Conservation (phyloP, 1,140 invertebrate species). For the Eufriesea mexicana region DNA sequence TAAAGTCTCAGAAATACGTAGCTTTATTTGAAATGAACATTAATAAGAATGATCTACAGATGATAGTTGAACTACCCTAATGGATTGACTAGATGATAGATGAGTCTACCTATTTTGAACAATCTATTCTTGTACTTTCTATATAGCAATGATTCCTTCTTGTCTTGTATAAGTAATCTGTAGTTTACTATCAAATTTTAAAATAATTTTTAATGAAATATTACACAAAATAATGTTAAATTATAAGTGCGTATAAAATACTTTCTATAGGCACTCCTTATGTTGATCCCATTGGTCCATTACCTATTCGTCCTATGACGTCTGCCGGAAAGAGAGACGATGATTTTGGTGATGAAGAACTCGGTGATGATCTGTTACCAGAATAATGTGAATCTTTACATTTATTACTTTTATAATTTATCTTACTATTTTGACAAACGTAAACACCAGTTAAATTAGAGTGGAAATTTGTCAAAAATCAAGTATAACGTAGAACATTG, state of each 20-base stretch:
- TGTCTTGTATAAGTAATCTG: neutral
- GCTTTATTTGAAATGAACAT: slow-evolving; percentile 63
- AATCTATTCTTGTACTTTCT: slow-evolving; percentile 65
- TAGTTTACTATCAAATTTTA: slow-evolving; percentile 8
- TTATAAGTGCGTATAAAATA: slow-evolving; percentile 57
- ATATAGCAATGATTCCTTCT: slow-evolving; percentile 6
- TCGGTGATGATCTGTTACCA: slow-evolving; percentile 92
- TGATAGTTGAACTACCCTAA: slow-evolving; percentile 70
- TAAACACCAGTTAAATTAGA: neutral
- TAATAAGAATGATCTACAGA: slow-evolving; percentile 73
- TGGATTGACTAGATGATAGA: slow-evolving; percentile 79
- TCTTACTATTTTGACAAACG: neutral
- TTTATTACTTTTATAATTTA: neutral
- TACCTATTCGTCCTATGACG: slow-evolving; percentile 90
- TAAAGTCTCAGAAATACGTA: slow-evolving; percentile 40
- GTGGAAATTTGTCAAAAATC: neutral
- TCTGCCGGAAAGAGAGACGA: slow-evolving; percentile 87
- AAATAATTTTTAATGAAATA: neutral
- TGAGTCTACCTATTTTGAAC: slow-evolving; percentile 67
- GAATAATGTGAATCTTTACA: slow-evolving; percentile 81
- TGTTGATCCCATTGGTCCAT: slow-evolving; percentile 89
- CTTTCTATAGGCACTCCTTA: slow-evolving; percentile 85
- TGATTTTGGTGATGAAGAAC: slow-evolving; percentile 91
- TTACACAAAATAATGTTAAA: neutral
- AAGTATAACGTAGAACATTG: neutral